A percentile compares a stretch with the other conserved stretches of the same genome.
Evolutionary conservation across 2,888 invertebrate species (phyloP).

Genomic region (Stramonita haemastoma): DNA sequence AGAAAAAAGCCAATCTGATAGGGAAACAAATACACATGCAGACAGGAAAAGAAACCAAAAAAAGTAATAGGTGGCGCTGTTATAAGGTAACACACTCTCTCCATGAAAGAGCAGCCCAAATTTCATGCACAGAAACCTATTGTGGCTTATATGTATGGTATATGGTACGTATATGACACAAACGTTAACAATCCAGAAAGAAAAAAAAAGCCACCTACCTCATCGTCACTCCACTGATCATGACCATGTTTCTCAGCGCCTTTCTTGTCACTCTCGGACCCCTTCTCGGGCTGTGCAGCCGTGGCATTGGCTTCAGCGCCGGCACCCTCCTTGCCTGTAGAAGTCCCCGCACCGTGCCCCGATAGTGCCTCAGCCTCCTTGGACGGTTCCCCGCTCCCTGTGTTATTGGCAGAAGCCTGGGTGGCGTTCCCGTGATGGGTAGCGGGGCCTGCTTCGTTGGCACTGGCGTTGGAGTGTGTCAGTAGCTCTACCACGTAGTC

Average conservation of each 20-base stretch:
- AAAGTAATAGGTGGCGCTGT: no score
- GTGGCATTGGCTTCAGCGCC: neutral
- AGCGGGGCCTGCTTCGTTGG: neutral
- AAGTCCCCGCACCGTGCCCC: neutral
- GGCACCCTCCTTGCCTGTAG: neutral
- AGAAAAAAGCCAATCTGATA: no score
- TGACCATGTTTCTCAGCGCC: no score
- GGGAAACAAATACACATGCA: no score
- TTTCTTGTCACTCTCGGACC: no score
- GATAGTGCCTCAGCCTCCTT: neutral
- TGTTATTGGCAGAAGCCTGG: neutral
- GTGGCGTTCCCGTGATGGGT: neutral
- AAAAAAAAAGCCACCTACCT: neutral
- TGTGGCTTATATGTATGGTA: no score
- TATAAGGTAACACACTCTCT: no score
- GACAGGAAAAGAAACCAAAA: no score
- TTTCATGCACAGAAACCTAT: no score
- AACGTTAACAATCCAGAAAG: no score
- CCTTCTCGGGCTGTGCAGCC: neutral
- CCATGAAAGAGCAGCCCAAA: no score
- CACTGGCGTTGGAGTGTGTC: neutral
- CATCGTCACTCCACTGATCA: neutral
- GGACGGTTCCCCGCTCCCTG: neutral
- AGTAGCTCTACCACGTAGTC: neutral
- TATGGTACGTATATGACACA: no score